Conservation (phyloP, 2,797 vertebrate genomes). For the Florisuga fusca region DNA sequence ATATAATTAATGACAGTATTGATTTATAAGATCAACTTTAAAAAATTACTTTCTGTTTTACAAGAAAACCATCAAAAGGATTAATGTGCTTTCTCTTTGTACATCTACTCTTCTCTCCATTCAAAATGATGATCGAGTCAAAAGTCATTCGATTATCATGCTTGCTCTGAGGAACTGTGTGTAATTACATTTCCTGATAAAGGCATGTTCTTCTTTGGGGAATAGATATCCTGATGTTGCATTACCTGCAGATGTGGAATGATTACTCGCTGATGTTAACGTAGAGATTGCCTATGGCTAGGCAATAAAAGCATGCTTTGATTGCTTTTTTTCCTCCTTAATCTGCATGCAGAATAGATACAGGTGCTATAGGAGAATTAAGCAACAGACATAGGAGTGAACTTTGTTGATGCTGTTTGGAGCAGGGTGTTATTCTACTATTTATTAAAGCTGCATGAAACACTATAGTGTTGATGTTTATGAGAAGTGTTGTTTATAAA, state of each 20-base stretch:
- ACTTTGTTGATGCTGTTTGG: background rate
- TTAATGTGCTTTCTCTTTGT: constrained; percentile 17
- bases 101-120: background rate
- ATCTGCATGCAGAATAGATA: constrained; percentile 13
- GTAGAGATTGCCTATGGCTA: background rate
- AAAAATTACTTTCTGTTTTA: constrained; percentile 43
- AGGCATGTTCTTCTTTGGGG: constrained; percentile 14
- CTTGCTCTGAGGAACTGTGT: background rate
- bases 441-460: constrained; percentile 50
- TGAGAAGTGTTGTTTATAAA: background rate
- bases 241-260: constrained; percentile 41
- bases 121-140: background rate
- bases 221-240: background rate
- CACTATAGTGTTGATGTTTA: background rate
- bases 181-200: background rate
- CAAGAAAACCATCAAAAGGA: constrained; percentile 37
- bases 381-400: background rate
- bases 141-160: background rate
- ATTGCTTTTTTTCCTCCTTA: background rate
- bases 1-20: constrained; percentile 24
- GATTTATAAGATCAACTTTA: constrained; percentile 28
- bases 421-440: background rate
- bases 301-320: background rate
- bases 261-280: background rate
- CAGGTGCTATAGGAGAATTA: background rate